Conservation (phyloP, 2,888 invertebrate species). For the Caenorhabditis panamensis region DNA sequence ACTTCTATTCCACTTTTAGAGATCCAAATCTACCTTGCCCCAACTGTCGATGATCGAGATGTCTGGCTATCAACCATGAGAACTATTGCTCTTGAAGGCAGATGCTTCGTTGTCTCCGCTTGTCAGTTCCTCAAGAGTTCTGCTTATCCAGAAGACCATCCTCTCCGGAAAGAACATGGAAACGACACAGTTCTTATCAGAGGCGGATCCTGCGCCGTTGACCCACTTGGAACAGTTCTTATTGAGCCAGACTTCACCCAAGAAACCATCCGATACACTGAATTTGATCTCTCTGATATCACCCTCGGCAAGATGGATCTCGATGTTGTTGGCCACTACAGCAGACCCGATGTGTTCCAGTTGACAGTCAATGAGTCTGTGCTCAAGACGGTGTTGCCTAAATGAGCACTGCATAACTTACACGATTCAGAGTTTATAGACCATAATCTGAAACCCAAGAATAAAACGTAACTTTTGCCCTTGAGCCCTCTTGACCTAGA, state of each 20-base stretch:
- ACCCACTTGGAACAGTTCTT: constrained; percentile 75
- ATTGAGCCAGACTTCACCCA: constrained; percentile 71
- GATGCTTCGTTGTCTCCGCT: constrained; percentile 78
- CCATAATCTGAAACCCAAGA: too few species aligned
- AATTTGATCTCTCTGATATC: constrained; percentile 67
- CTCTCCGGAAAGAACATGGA: constrained; percentile 61
- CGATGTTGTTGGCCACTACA: constrained; percentile 73
- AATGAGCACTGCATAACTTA: constrained; percentile 3
- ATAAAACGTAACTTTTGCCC: too few species aligned
- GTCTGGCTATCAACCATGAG: constrained; percentile 78
- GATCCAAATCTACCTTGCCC: constrained; percentile 77
- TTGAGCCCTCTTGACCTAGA: too few species aligned
- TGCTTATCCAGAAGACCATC: constrained; percentile 74
- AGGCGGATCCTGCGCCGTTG: constrained; percentile 77
- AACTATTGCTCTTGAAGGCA: constrained; percentile 77
- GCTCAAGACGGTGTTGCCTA: constrained; percentile 44
- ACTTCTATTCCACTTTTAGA: constrained; percentile 54
- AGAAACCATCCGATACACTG: constrained; percentile 65
- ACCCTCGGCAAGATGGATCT: constrained; percentile 73
- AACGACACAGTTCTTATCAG: constrained; percentile 72
- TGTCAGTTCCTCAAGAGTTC: constrained; percentile 74
- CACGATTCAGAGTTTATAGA: too few species aligned
- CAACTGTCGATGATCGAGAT: constrained; percentile 78
- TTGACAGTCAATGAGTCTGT: constrained; percentile 66
- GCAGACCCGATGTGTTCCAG: constrained; percentile 72